A percentile compares a stretch with the other conserved stretches of the same genome.
phyloP scores from a whole-genome alignment of 2,113 vertebrate species.

The Guaruba guarouba region DNA sequence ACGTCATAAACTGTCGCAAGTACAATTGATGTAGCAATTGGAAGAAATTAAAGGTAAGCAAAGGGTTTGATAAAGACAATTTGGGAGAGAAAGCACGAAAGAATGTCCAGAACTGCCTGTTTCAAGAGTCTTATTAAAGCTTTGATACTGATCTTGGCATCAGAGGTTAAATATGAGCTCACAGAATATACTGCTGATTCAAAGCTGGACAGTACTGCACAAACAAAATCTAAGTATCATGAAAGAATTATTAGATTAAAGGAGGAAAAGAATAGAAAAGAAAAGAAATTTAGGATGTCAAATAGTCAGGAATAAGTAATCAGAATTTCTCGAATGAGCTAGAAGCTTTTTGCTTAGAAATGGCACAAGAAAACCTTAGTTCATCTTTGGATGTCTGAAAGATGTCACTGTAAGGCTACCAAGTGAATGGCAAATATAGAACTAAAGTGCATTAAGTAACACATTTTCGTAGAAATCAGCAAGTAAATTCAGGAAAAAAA shows the following conservation, averaged over 20 bases:
- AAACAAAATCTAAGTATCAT: background rate
- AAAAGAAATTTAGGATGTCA: background rate
- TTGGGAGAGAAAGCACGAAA: background rate
- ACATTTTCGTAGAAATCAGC: background rate
- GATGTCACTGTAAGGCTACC: background rate
- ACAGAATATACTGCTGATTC: background rate
- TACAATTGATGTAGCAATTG: background rate
- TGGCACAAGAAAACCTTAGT: fast-evolving
- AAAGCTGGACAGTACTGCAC: background rate
- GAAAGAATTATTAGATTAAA: background rate
- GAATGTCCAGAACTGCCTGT: background rate
- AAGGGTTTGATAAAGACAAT: background rate
- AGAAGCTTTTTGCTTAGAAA: background rate
- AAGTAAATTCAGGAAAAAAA: background rate
- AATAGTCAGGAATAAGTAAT: background rate
- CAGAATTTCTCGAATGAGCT: background rate
- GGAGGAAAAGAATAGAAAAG: background rate
- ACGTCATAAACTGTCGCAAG: background rate
- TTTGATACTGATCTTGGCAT: background rate
- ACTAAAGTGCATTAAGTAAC: background rate
- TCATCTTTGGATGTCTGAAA: background rate
- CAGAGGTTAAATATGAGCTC: background rate
- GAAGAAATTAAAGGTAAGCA: background rate
- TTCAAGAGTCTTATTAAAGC: background rate
- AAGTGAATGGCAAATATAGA: background rate